Conservation (phyloP, 2,888 invertebrate species). For the Cataglyphis rosenhaueri region DNA sequence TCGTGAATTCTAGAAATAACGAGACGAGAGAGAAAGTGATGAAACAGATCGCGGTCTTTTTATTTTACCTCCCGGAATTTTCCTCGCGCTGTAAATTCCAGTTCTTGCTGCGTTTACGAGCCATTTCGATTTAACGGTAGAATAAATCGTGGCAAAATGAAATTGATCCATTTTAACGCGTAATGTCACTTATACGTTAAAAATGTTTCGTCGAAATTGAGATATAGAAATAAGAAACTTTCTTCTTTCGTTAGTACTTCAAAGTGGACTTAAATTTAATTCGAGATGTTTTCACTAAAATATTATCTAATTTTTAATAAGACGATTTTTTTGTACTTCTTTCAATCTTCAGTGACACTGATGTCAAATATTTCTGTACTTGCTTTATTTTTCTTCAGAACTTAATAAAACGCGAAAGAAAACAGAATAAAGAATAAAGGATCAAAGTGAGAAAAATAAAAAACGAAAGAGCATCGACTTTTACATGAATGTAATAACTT, state of each 20-base stretch:
- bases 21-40: neutral
- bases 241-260: neutral
- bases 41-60: constrained; percentile 22
- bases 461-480: neutral
- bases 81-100: constrained; percentile 23
- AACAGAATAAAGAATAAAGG: neutral
- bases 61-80: constrained; percentile 33
- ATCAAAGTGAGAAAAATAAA: neutral
- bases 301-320: neutral
- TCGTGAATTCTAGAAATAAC: constrained; percentile 42
- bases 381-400: constrained; percentile 20
- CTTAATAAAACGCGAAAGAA: constrained; percentile 5
- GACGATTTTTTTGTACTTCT: neutral
- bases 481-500: neutral
- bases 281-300: neutral
- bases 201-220: neutral
- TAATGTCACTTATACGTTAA: constrained; percentile 1
- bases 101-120: constrained; percentile 2
- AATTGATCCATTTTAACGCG: constrained; percentile 40
- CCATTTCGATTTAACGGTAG: constrained; percentile 20
- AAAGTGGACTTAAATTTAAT: neutral
- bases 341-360: neutral
- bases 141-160: constrained; percentile 27
- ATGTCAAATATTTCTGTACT: neutral
- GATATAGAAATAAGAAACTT: neutral